Base-by-base conservation (phyloP, 2,888 invertebrate species). In the Holacanthella duospinosa region DNA sequence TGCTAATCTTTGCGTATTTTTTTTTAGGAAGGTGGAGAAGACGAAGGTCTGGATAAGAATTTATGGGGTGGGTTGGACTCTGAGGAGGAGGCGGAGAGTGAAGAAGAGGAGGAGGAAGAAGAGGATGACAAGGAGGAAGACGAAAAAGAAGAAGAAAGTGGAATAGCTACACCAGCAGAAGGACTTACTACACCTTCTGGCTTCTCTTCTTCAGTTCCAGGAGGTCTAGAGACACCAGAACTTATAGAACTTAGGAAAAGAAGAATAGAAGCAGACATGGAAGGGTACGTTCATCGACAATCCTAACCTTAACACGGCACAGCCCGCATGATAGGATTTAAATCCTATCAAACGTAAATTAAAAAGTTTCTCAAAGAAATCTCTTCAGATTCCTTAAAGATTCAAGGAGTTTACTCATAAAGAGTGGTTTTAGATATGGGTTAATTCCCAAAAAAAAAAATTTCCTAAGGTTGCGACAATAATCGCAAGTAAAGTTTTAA, bases 61-160 rank as follows among this genome's bases (percentile, higher is more conserved):
- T 85, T 90, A 77, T 99, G 99, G 99, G 99, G 97, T 70, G 97
- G 97, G 76, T 80, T 97, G 62, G 94, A 94, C 77, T 92, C 92
- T 0, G 94, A 94, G 76, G 88, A 88, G 12, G 89, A 89, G 74
- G 86, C 85, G 75, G 86, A 86, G 28, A 79, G 78, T 67, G 85
- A 85, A 77, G 75, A 75, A 59, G 75, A 75, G 83, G 86, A 86
- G 66, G 82, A 81, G 48, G 81, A 79, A n/a, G 81, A 79, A 61
- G 80, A 79, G 43, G 80, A 78, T 21, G 79, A 78, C 61, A 78
- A 85, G 65, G 87, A 86, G 21, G 81, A 81, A 64, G 80, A 79
- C 1, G 84, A 84, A 60, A 85, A 71, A 4, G 77, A 75, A 58
- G 79, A 78, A 69, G 85, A 87, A 60, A 87, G 87, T 44, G 95